Conservation (phyloP, 1,140 invertebrate species). For the Linepithema humile region DNA sequence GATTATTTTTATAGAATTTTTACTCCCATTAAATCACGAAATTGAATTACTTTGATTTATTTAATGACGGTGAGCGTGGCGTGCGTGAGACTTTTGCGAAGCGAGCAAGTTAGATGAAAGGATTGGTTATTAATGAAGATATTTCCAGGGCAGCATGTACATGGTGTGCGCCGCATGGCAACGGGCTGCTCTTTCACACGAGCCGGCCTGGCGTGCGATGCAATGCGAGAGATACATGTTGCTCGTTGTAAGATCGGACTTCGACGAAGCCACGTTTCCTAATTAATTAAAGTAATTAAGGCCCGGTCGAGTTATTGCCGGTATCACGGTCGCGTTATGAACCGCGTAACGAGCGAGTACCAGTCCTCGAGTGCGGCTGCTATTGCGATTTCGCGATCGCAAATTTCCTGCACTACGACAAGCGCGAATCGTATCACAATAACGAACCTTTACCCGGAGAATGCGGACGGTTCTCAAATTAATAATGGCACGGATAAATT, state of each 20-base stretch:
- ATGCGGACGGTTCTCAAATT: background rate
- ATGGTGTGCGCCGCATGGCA: conserved; percentile 3
- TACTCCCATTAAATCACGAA: background rate
- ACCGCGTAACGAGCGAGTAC: conserved; percentile 75
- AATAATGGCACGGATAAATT: background rate
- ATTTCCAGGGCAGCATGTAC: conserved; percentile 52
- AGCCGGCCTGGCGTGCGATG: conserved; percentile 13
- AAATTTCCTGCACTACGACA: conserved; percentile 23
- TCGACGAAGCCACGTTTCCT: conserved; percentile 80
- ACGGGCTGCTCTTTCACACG: conserved; percentile 24
- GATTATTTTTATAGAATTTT: background rate
- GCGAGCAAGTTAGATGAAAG: conserved; percentile 31
- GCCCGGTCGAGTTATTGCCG: conserved; percentile 79
- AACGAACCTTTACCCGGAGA: background rate
- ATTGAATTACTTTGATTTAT: conserved; percentile 20
- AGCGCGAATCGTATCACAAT: background rate
- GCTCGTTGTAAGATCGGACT: conserved; percentile 79
- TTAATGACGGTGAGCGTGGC: background rate
- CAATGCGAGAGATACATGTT: conserved; percentile 70
- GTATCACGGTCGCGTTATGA: conserved; percentile 75
- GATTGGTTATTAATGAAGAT: conserved; percentile 67
- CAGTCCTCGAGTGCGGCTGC: conserved; percentile 61
- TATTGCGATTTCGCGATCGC: conserved; percentile 20
- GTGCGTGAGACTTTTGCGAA: conserved; percentile 15
- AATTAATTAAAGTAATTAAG: conserved; percentile 83